Base-by-base conservation (phyloP, 2,888 invertebrate genomes). In the Epistrophe eligans region DNA sequence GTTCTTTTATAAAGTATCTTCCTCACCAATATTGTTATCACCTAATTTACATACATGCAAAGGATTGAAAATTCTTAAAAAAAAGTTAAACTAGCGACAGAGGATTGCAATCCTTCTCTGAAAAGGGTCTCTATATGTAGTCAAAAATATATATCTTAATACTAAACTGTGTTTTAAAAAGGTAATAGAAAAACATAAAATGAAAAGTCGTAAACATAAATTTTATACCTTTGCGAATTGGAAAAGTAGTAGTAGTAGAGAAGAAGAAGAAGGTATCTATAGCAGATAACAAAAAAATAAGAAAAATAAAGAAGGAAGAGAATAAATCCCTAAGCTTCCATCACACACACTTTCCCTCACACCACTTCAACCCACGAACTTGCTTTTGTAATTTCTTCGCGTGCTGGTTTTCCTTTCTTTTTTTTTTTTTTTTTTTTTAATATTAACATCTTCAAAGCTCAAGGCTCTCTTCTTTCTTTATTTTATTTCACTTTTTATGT, bases 151-250 rank as follows among this genome's bases (percentile, higher is more conserved):
- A 6, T 74, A 48, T 43, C 62, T 70, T 15, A 11, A 64, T 55
- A 70, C 77, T 52, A 57, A 70, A 77, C 74, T 81, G 62, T 60
- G 52, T 67, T 72, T 66, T 70, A 6, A 55, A 62, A 82, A 85
- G 74, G 85, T 85, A 85, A 85, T 85, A 85, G 82, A 85, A 85
- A 85, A 85, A 45, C 85, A 85, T 85, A 85, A 82, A 85, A 82
- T 82, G 71, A 82, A 85, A 85, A 85, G 85, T 82, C 85, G 82
- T 85, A 85, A 85, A 82, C 85, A 85, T 74, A 82, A 77, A 85
- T 85, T 85, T 79, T 82, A 85, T 85, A 85, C 77, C 85, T 74
- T 85, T 24, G 70, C 40, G 70, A 70, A 70, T 55, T 70, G 70
- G 55, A 40, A 40, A 70, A 13, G 28, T 43, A 11, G 52, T 40